Percentiles rank a stretch among this genome's conserved stretches.
These are phyloP conservation scores for Graphium colonna DNA, from an alignment of 2,888 invertebrate genomes.

Conservation along the genomic window DNA sequence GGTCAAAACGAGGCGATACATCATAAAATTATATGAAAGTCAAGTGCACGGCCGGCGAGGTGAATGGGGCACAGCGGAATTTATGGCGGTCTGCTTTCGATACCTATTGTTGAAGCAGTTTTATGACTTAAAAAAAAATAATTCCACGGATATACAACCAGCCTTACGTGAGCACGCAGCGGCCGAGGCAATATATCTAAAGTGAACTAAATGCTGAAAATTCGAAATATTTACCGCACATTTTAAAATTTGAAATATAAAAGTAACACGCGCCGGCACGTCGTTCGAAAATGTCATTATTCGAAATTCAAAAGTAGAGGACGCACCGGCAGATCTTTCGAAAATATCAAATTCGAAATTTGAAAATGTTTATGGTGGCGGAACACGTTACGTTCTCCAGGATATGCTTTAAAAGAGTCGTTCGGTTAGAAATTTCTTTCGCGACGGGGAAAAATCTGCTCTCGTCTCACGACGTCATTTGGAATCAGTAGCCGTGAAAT, in stretches of 20 bases:
- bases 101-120: slow-evolving; percentile 67
- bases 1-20: slow-evolving; percentile 75
- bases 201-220: too few species aligned
- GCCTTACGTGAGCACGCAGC: slow-evolving; percentile 32
- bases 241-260: too few species aligned
- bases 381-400: slow-evolving; percentile 43
- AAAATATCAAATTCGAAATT: slow-evolving; percentile 36
- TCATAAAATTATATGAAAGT: slow-evolving; percentile 80
- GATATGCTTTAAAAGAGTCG: slow-evolving; percentile 45
- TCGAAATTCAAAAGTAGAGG: too few species aligned
- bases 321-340: neutral
- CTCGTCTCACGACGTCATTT: slow-evolving; percentile 56
- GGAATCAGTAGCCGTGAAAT: slow-evolving; percentile 69
- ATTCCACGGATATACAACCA: slow-evolving; percentile 55
- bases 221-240: too few species aligned
- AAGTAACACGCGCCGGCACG: too few species aligned
- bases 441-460: slow-evolving; percentile 57
- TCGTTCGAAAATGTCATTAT: too few species aligned
- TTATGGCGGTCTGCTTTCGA: slow-evolving; percentile 76
- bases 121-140: slow-evolving; percentile 61
- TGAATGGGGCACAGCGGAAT: slow-evolving; percentile 62
- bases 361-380: slow-evolving; percentile 33
- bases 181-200: too few species aligned
- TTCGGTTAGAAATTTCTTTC: slow-evolving; percentile 62
- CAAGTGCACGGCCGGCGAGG: slow-evolving; percentile 74